Base-by-base conservation (phyloP, 2,797 vertebrate genomes). In the Artibeus lituratus region DNA sequence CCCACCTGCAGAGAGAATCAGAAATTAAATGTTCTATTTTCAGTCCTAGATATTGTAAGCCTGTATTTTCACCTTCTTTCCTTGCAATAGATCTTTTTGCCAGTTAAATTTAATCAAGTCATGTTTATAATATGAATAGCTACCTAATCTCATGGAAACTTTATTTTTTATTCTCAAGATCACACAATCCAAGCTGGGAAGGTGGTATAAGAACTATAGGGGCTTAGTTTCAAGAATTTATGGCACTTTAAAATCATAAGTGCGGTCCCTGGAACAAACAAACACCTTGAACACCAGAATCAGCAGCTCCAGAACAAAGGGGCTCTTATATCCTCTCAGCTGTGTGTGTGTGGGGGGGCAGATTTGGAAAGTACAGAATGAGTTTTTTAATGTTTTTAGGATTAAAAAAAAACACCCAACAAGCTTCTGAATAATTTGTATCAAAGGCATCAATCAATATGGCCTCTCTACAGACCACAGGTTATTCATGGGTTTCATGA, bases 31-130 rank as follows among this genome's bases (percentile, higher is more conserved):
- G 0, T 81, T 51, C 73, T 26, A 7, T 8, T 87, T 90, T 89
- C 85, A 86, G 29, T 65, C 86, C 87, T 95, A 83, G 59, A 87
- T 96, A 96, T 87, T 97, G 89, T 81, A 84, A 95, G 84, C 84
- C 62, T 92, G 42, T 29, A 16, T 89, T 95, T 88, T 73, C 1
- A 90, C 74, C 21, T 42, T 74, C 92, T 83, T 53, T n/a, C 3
- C 37, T n/a, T 88, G 47, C 78, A 93, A 84, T 10, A 96, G 95
- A 74, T 90, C 91, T 35, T 9, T 92, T 95, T 74, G 91, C 24
- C 76, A 39, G 59, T 94, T 81, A 37, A 70, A 91, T 86, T 7
- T 4, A 49, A 62, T 65, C 85, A 10, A 19, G 35, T 96, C 44
- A 94, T 95, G 59, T 4, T n/a, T 96, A 53, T 59, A 94, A 95